Base-by-base conservation (phyloP, 2,888 invertebrate genomes). In the Limnephilus lunatus region DNA sequence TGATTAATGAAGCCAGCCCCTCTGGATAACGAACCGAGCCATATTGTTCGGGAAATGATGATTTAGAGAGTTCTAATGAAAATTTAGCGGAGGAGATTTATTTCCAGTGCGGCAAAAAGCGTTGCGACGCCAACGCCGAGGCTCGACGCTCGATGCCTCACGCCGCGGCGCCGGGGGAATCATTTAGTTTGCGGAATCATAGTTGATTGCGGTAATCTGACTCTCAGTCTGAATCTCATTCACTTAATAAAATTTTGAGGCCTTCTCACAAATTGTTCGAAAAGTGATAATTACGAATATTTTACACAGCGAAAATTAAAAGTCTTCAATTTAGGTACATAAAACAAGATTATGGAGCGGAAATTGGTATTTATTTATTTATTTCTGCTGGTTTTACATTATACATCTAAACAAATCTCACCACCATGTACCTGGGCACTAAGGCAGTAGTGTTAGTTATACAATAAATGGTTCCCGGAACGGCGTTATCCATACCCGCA, bases 1-100 rank as follows among this genome's bases (percentile, higher is more conserved):
- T 82, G 82, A 82, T 82, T 82, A 82, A 82, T 82, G 31, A 82
- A 32, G 14, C 82, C 30, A 14, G 32, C 32, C 32, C 89, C 89
- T 89, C 19, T 5, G 30, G 32, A 53, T 53, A 80, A 89, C 80
- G 89, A 68, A 53, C 89, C 30, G 19, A 31, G 48, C 25, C 35
- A 87, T 32, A 39, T 39, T 31, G 31, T 25, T 44, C 32, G 15
- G 25, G 31, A 68, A 87, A 87, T 48, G 48, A 82, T 25, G 87
- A 44, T 68, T 68, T 68, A 68, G 68, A 68, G 68, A 30, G 44
- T 15, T 87, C 53, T 53, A 53, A 87, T 44, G 87, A 48, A 86
- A 86, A 86, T 48, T 44, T 19, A 44, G 87, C 25, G 4, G 14
- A 30, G 87, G 87, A 44, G 31, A 53, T 53, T 86, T 86, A 86